These are phyloP conservation scores for Seriola rivoliana DNA, from an alignment of 2,113 vertebrate genomes.

Conservation along the genomic window DNA sequence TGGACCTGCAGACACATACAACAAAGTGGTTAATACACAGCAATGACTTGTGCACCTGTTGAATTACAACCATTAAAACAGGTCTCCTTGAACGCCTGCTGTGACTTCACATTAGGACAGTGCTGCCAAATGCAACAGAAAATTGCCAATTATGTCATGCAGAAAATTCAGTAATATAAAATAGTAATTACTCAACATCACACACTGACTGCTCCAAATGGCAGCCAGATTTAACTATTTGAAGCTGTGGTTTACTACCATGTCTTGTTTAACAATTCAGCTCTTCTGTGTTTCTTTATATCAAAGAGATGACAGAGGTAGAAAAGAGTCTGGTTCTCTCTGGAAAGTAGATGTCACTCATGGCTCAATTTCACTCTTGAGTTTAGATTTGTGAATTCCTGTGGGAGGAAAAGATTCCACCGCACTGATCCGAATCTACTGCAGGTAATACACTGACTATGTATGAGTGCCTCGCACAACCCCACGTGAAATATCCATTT, in stretches of 20 bases:
- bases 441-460: too few species aligned
- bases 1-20: constrained; percentile 76
- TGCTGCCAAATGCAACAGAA: not conserved
- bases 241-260: not conserved
- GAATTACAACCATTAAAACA: too few species aligned
- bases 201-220: not conserved
- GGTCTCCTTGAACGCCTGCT: not conserved
- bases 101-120: not conserved
- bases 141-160: not conserved
- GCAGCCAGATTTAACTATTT: not conserved
- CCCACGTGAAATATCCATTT: too few species aligned
- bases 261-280: not conserved
- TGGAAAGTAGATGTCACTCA: not conserved
- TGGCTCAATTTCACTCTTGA: not conserved
- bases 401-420: constrained; percentile 8
- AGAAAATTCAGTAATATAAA: not conserved
- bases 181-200: not conserved
- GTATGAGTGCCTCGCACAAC: too few species aligned
- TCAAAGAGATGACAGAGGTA: not conserved
- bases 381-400: constrained; percentile 20
- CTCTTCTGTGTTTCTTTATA: not conserved
- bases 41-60: not conserved
- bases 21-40: constrained; percentile 4
- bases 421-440: too few species aligned
- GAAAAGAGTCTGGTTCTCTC: not conserved